Evolutionary conservation across 2,888 invertebrate genomes (phyloP).

Genomic region (Hybos culiciformis): DNA sequence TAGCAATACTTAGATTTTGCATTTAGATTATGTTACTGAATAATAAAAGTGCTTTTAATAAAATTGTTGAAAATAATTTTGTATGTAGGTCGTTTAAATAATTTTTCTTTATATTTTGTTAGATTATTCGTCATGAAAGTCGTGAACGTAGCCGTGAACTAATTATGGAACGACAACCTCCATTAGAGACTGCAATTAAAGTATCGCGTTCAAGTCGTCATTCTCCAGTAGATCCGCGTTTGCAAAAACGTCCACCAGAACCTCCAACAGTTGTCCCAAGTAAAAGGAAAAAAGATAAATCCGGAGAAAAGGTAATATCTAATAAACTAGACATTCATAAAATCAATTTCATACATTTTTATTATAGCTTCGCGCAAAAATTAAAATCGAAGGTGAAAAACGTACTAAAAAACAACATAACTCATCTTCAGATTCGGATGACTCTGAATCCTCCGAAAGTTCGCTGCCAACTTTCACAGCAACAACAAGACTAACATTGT

Average conservation of each 20-base stretch:
- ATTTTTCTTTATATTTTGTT: slow-evolving; percentile 9
- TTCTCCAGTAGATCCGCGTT: slow-evolving; percentile 43
- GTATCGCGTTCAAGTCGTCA: slow-evolving; percentile 28
- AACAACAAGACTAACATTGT: slow-evolving; percentile 56
- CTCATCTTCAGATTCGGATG: slow-evolving; percentile 47
- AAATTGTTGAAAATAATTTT: too few relatives aligned
- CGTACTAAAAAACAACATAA: slow-evolving; percentile 26
- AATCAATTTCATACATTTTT: neutral
- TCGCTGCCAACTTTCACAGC: slow-evolving; percentile 48
- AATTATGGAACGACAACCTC: slow-evolving; percentile 18
- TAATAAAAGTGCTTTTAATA: too few relatives aligned
- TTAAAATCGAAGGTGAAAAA: slow-evolving; percentile 36
- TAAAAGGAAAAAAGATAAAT: slow-evolving; percentile 36
- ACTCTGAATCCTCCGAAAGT: slow-evolving; percentile 39
- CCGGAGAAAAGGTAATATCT: slow-evolving; percentile 32
- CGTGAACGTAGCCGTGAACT: slow-evolving; percentile 23
- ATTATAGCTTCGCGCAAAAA: slow-evolving; percentile 29
- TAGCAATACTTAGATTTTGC: too few relatives aligned
- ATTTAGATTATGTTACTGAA: too few relatives aligned
- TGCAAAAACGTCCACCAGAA: slow-evolving; percentile 40
- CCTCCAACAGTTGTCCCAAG: slow-evolving; percentile 35
- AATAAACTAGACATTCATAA: neutral
- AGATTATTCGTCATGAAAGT: slow-evolving; percentile 15
- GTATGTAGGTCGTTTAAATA: neutral
- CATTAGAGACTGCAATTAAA: slow-evolving; percentile 27